Base-by-base conservation (phyloP, 30 jellyfish, hydroid and myxozoan genomes). In the Rhopilema esculentum region DNA sequence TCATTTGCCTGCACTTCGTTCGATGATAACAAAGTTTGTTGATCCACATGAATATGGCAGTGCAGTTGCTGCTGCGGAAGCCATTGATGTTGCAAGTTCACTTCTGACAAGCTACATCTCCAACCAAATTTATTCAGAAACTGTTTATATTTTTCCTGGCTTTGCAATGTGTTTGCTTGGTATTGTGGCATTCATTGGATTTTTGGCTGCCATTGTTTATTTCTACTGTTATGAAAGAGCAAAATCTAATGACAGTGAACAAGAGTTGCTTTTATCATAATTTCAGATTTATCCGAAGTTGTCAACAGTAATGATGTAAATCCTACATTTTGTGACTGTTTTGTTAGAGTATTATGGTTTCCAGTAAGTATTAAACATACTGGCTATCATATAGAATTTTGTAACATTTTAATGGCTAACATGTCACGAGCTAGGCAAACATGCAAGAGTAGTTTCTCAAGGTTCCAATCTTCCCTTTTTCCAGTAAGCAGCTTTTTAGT, bases 21-120 rank as follows among this genome's bases (percentile, higher is more conserved):
- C 85, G 17, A 24, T 76, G 83, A 19, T 86, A 0, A 16, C 95
- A 27, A 86, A 86, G 67, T 67, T 66, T 17, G 95, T 86, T 15
- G 77, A 27, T 27, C 85, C 49, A 19, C 78, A 76, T 27, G 84
- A 74, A 9, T 76, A 53, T 66, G 95, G 95, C 25, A 48, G 90
- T 30, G 70, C 49, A 30, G 7, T 86, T 19, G 69, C 88, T 33
- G 52, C 53, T 8, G 75, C 71, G 28, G 87, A 22, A 27, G 78
- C 80, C 0, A 49, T 86, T 32, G 84, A 76, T 69, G 67, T 66
- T 20, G 61, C 65, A 31, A 70, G 85, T 64, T 1, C 79, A 15
- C 57, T 86, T 0, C 0, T 79, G 15, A 66, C 85, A 23, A 76
- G 81, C 69, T 33, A 62, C 66, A 62, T 86, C 48, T 62, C 89